Evolutionary conservation across 2,888 invertebrate species (phyloP), one percentile per base, ranked within the genome.

Genomic region (Papilio gigon): DNA sequence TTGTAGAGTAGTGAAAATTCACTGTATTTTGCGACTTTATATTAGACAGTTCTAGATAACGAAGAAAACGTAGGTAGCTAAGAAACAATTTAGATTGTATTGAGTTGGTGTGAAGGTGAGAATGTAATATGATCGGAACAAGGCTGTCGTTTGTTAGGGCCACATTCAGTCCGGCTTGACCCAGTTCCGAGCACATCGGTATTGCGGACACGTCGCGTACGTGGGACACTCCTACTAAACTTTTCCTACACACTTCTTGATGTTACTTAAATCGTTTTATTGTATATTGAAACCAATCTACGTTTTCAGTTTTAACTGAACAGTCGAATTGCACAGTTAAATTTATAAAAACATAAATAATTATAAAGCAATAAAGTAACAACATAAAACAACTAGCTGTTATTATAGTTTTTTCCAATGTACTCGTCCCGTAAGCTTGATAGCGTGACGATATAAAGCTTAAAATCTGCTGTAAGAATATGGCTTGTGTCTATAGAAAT

Each of bases 151-250:
- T 50, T 63, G 50, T 63, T 50, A 63, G 27, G 53, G 53, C 30
- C 33, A 63, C 63, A 50, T 63, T 63, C 63, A 63, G 50, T 35
- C 50, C 50, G 50, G 50, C 33, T 35, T 63, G 63, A 63, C 63
- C 63, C 50, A 63, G 63, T 63, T 63, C 25, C 35, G 35, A 50
- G 22, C 25, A 44, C 62, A 50, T 47, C 47, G 8, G 30, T 63
- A 63, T 35, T 50, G 63, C 50, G 25, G 50, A 35, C 63, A 35
- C 50, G 63, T 50, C n/a, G 20, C 14, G 14, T 17, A 35, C 20
- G 35, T 35, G 33, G 17, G 58, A 59, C 22, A 22, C 20, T 35
- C 22, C 20, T 59, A 20, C 22, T 59, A 37, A 37, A 59, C 59
- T 22, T 35, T 59, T 14, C 22, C 33, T 33, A 58, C 20, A 35